phyloP scores from a whole-genome alignment of 2,113 vertebrate genomes.

The Megaceryle maxima region DNA sequence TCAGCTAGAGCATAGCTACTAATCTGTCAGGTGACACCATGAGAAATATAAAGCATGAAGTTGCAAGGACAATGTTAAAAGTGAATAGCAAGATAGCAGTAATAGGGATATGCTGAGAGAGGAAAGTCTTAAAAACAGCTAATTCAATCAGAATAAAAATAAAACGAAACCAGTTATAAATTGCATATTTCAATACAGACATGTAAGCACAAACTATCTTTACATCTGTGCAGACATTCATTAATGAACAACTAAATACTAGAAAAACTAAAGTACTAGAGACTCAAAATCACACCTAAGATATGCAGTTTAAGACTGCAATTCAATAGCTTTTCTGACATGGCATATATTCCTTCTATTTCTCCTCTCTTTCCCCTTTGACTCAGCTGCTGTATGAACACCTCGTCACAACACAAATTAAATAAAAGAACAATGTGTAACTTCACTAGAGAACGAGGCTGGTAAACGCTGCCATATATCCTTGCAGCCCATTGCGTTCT shows the following conservation, averaged over 20 bases:
- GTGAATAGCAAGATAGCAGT: background rate
- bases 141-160: background rate
- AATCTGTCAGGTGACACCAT: constrained; percentile 38
- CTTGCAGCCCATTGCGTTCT: background rate
- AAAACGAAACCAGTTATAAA: background rate
- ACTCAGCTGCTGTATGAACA: background rate
- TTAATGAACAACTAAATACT: background rate
- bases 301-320: background rate
- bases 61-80: background rate
- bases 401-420: background rate
- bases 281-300: background rate
- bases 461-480: background rate
- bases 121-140: background rate
- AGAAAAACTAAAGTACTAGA: background rate
- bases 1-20: constrained; percentile 28
- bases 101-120: background rate
- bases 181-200: background rate
- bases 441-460: background rate
- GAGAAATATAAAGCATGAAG: constrained; percentile 22
- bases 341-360: background rate
- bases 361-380: background rate
- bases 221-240: background rate
- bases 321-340: constrained; percentile 1
- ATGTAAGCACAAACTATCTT: background rate
- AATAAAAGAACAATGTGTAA: constrained; percentile 21